A percentile compares a stretch with the other conserved stretches of the same genome.
Conservation (phyloP, 1,140 invertebrate species). For the Drosophila fuyamai region DNA sequence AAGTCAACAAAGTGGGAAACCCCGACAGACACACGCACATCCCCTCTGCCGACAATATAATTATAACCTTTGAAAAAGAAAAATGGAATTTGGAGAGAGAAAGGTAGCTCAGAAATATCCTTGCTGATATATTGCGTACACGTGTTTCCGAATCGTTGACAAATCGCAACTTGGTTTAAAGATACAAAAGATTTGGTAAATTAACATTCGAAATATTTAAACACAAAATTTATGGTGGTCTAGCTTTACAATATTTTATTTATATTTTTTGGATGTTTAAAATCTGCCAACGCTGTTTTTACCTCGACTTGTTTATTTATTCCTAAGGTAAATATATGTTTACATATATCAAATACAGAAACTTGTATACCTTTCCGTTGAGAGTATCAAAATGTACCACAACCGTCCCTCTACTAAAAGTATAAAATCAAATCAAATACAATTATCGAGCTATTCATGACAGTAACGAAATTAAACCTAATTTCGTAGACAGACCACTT, state of each 20-base stretch:
- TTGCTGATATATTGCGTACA: not conserved
- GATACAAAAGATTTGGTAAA: too few relatives aligned
- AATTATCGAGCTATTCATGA: slow-evolving; percentile 45
- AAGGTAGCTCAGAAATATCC: not conserved
- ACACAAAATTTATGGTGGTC: too few relatives aligned
- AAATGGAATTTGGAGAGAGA: not conserved
- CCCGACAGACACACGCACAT: slow-evolving; percentile 27
- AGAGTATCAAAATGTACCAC: not conserved
- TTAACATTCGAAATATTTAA: too few relatives aligned
- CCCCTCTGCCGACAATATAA: not conserved
- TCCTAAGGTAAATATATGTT: too few relatives aligned
- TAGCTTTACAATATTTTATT: too few relatives aligned
- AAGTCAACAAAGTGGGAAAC: slow-evolving; percentile 66
- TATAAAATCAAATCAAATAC: slow-evolving; percentile 39
- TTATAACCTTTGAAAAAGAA: slow-evolving; percentile 1
- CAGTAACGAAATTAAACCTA: slow-evolving; percentile 41
- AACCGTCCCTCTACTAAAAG: slow-evolving; percentile 6
- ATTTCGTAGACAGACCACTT: slow-evolving; percentile 30
- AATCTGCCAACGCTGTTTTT: too few relatives aligned
- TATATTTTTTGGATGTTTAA: too few relatives aligned
- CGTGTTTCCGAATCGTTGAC: not conserved
- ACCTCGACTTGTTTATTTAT: too few relatives aligned
- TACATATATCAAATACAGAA: not conserved
- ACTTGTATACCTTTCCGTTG: not conserved
- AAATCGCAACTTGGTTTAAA: not conserved